Percentiles rank a stretch among this genome's conserved stretches.
Conservation (phyloP, 2,113 vertebrate genomes). For the Vulpes ferrilata region DNA sequence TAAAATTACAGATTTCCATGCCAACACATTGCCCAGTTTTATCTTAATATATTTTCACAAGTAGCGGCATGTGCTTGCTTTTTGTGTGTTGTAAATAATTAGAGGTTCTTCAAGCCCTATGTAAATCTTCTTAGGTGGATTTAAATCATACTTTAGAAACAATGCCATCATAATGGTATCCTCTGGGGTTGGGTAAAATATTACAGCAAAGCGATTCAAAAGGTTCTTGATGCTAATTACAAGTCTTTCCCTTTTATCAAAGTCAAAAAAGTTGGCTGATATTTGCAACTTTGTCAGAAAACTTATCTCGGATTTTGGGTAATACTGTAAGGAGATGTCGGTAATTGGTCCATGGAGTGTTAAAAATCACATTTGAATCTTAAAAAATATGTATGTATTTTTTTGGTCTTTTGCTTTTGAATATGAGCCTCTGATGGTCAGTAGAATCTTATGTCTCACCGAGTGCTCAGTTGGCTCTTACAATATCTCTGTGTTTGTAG, state of each 20-base stretch:
- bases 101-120: neutral
- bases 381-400: neutral
- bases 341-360: neutral
- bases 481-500: neutral
- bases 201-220: neutral
- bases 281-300: neutral
- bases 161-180: neutral
- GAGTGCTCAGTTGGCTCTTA: neutral
- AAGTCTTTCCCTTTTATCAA: neutral
- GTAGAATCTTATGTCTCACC: neutral
- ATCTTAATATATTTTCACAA: neutral
- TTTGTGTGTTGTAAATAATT: neutral
- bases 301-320: neutral
- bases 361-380: conserved; percentile 19
- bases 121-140: neutral
- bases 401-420: neutral
- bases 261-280: conserved; percentile 29
- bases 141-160: conserved; percentile 5
- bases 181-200: neutral
- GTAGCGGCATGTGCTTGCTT: neutral
- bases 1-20: neutral
- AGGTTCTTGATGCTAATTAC: conserved; percentile 35
- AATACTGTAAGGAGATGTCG: neutral
- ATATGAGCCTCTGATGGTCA: neutral
- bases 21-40: neutral